Base-by-base conservation (phyloP, 2,797 vertebrate genomes). In the Macroramphosus scolopax region DNA sequence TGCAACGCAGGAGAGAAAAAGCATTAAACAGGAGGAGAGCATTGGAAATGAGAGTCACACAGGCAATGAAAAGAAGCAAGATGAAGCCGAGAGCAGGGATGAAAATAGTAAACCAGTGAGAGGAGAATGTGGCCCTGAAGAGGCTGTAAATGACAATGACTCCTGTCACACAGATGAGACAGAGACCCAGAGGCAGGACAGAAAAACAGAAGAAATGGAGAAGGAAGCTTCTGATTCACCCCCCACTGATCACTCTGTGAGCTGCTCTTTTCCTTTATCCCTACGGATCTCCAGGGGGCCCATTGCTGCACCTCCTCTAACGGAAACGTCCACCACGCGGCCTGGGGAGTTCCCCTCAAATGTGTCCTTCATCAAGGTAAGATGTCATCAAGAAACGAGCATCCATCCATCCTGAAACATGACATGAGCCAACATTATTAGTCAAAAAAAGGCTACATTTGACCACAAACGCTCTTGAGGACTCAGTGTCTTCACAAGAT, bases 361-460 rank as follows among this genome's bases (percentile, higher is more conserved):
- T 13, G 90, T 96, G 51, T 91, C 93, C 51, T 96, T 96, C 53
- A 51, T 95, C 50, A 90, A 88, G 92, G 94, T 95, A 86, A 90
- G 88, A 36, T 1, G 0, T 10, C 17, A 5, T 17, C 26, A n/a
- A n/a, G n/a, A n/a, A n/a, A n/a, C n/a, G n/a, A n/a, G 20, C 20
- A 26, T 2, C 8, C 5, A 6, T 6, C 8, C 25, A 26, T 26
- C 8, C 8, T 26, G 7, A 26, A 9, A 26, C 5, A 6, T 26
- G 25, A 26, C 8, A 9, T 26, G 5, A 22, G 6, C 3, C 20
- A 6, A 22, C 20, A n/a, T n/a, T n/a, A n/a, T n/a, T n/a, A n/a
- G n/a, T n/a, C n/a, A n/a, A n/a, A n/a, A n/a, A n/a, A n/a, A n/a
- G n/a, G n/a, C n/a, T n/a, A n/a, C n/a, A n/a, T n/a, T n/a, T n/a